phyloP scores from a whole-genome alignment of 1,140 invertebrate genomes.

The Neodiprion lecontei region DNA sequence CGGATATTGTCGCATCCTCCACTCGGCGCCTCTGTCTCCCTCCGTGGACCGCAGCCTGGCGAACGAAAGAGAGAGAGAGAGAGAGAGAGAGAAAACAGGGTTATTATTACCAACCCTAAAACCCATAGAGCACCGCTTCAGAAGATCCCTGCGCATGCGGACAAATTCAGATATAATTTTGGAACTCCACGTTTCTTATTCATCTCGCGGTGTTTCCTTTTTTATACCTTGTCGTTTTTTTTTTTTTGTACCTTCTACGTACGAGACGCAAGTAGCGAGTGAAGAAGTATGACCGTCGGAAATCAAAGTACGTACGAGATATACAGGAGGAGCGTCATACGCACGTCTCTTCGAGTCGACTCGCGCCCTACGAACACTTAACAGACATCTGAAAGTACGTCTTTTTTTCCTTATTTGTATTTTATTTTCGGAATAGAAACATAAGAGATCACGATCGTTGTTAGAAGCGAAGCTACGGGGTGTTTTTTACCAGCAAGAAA shows the following conservation, averaged over 20 bases:
- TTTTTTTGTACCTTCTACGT: too few relatives aligned
- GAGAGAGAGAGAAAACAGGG: slow-evolving; percentile 11
- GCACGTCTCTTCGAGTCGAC: not conserved
- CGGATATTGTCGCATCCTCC: slow-evolving; percentile 65
- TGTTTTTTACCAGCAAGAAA: slow-evolving; percentile 23
- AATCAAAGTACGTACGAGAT: not conserved
- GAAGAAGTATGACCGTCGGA: too few relatives aligned
- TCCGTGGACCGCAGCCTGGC: not conserved
- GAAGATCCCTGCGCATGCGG: too few relatives aligned
- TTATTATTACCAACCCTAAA: not conserved
- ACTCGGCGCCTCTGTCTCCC: slow-evolving; percentile 43
- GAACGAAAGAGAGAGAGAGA: slow-evolving; percentile 26
- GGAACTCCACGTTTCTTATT: not conserved
- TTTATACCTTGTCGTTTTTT: slow-evolving; percentile 1
- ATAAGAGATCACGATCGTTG: not conserved
- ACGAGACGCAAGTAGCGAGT: too few relatives aligned
- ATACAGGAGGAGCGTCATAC: not conserved
- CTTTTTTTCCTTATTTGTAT: slow-evolving; percentile 14
- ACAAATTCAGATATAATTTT: not conserved
- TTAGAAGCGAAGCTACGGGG: slow-evolving; percentile 16
- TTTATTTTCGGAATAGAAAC: slow-evolving; percentile 13
- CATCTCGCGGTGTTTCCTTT: slow-evolving; percentile 15
- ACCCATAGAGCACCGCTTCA: not conserved
- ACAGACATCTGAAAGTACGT: not conserved
- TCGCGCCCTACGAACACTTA: not conserved